Evolutionary conservation across 2,888 invertebrate genomes (phyloP).

Genomic region (Eueremaeus valkanovi): DNA sequence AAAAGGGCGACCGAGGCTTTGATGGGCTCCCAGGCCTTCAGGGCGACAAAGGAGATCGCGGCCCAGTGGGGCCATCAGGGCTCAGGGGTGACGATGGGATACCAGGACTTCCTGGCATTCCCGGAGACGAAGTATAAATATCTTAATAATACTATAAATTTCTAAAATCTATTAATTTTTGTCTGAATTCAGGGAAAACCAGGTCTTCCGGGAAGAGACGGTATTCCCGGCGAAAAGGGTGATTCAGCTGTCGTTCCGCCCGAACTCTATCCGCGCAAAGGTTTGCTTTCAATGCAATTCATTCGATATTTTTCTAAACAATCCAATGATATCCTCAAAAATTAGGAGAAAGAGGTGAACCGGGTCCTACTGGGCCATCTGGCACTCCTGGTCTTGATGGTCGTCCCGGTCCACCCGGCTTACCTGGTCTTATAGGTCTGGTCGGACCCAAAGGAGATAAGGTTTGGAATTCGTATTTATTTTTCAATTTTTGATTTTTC

Average conservation of each 20-base stretch:
- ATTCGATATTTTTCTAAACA: background rate
- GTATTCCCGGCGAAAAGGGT: constrained; percentile 50
- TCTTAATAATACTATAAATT: background rate
- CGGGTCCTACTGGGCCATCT: constrained; percentile 43
- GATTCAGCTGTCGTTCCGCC: constrained; percentile 56
- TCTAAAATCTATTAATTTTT: background rate
- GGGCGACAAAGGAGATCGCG: constrained; percentile 56
- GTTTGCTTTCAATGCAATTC: background rate
- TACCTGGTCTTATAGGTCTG: constrained; percentile 59
- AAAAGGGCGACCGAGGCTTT: constrained; percentile 39
- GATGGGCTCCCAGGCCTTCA: constrained; percentile 67
- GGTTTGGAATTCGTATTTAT: constrained; percentile 37
- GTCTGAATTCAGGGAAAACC: constrained; percentile 42
- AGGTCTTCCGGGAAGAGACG: constrained; percentile 58
- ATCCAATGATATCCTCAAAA: background rate
- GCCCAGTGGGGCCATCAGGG: constrained; percentile 39
- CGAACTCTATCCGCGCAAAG: constrained; percentile 45
- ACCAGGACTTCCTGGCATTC: constrained; percentile 42
- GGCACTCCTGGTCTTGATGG: constrained; percentile 47
- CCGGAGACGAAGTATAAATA: constrained; percentile 35
- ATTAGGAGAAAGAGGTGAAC: constrained; percentile 45
- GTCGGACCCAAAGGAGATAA: constrained; percentile 45
- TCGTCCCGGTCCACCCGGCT: constrained; percentile 57
- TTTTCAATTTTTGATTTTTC: too few relatives aligned
- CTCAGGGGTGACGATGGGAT: constrained; percentile 46